A percentile compares a stretch with the other conserved stretches of the same genome.
These are phyloP conservation scores for Tetrax tetrax DNA, from an alignment of 2,113 vertebrate genomes.

Conservation along the genomic window DNA sequence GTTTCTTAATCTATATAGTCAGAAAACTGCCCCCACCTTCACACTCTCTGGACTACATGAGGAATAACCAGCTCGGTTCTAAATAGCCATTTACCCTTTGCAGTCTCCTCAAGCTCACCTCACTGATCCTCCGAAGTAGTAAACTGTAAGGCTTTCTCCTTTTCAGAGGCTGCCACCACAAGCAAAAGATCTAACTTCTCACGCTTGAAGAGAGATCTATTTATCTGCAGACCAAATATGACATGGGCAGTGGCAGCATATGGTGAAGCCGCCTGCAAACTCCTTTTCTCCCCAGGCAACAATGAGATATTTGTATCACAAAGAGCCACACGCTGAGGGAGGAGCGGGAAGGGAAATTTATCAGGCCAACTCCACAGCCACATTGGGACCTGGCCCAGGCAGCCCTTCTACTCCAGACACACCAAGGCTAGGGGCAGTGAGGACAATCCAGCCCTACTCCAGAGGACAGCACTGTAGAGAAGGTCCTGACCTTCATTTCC, in stretches of 20 bases:
- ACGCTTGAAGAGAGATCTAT: not conserved
- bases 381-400: not conserved
- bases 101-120: not conserved
- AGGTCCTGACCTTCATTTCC: not conserved
- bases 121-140: not conserved
- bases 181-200: not conserved
- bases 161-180: not conserved
- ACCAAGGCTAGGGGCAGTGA: not conserved
- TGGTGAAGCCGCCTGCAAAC: not conserved
- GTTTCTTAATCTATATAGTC: not conserved
- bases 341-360: not conserved
- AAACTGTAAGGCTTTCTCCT: not conserved
- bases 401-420: not conserved
- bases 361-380: not conserved
- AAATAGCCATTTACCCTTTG: not conserved
- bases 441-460: not conserved
- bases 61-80: not conserved
- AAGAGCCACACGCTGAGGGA: conserved; percentile 27
- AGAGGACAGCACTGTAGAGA: not conserved
- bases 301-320: conserved; percentile 52
- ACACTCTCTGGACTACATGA: not conserved
- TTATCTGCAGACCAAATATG: not conserved
- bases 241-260: not conserved
- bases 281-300: not conserved
- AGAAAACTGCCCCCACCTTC: not conserved